Conservation (phyloP, 2,888 invertebrate species). For the Hyposoter dolosus region DNA sequence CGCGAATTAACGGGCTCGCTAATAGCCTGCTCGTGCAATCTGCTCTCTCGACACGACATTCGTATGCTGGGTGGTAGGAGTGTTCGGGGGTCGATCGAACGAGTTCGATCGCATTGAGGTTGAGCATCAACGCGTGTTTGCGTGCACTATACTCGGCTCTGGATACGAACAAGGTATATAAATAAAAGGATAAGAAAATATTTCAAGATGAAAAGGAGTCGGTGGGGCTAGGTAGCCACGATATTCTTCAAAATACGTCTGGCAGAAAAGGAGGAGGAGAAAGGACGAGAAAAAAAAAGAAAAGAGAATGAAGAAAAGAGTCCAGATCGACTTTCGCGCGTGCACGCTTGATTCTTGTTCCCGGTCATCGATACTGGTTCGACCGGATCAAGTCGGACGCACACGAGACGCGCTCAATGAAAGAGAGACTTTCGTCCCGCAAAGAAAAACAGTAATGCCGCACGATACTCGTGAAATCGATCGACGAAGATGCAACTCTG, state of each 20-base stretch:
- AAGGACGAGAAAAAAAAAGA: conserved; percentile 39
- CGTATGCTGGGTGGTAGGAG: neutral
- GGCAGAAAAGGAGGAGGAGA: conserved; percentile 29
- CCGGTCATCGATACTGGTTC: conserved; percentile 75
- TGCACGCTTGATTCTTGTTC: conserved; percentile 63
- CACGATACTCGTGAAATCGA: conserved; percentile 70
- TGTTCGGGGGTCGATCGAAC: conserved; percentile 26
- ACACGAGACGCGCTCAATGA: conserved; percentile 73
- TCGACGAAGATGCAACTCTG: conserved; percentile 53
- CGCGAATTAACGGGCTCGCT: conserved; percentile 20
- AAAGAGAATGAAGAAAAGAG: conserved; percentile 57
- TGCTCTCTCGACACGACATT: neutral
- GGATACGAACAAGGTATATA: neutral
- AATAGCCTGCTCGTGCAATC: conserved; percentile 8
- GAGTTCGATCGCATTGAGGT: conserved; percentile 30
- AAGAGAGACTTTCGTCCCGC: conserved; percentile 66
- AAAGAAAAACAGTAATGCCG: conserved; percentile 67
- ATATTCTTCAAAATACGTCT: conserved; percentile 27
- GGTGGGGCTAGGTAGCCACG: neutral
- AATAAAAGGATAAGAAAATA: conserved; percentile 1
- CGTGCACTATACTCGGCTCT: neutral
- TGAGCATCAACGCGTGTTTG: conserved; percentile 18
- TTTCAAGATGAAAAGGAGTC: neutral
- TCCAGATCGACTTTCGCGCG: conserved; percentile 75
- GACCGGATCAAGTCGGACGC: conserved; percentile 74